Base-by-base conservation (phyloP, 2,888 invertebrate genomes). In the Chironomus riparius region DNA sequence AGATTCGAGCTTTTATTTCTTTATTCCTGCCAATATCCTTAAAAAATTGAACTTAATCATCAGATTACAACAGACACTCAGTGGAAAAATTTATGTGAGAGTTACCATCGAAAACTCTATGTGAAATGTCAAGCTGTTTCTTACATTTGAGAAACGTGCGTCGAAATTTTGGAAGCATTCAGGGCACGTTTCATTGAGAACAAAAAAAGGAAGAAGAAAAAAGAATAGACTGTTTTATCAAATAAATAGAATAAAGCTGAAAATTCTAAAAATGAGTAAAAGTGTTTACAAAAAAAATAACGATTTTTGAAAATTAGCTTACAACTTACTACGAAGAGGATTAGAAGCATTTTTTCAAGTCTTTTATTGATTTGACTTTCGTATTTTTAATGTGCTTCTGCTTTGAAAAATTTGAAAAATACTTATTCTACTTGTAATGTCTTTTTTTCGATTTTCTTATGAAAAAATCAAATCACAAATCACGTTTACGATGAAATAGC, bases 11-110 rank as follows among this genome's bases (percentile, higher is more conserved):
- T 38, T 68, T 47, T 15, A 3, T 24, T 4, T 2, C 68, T 3
- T 22, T 18, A 3, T 68, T 15, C 62, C 12, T 22, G 18, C 18
- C n/a, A 50, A 15, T 50, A 3, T 2, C 10, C 10, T 38, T 38
- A 13, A 50, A 50, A n/a, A 56, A 18, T 56, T 15, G 7, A 61
- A 62, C 74, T 74, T 47, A 65, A 74, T 74, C 65, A 74, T 47
- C 47, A 65, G 74, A 74, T 74, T 68, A 74, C 74, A 56, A 65
- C 21, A 28, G 65, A 22, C 65, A 74, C 47, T 28, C 62, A 24
- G 13, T 28, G 24, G 12, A 21, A 56, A 61, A 73, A 73, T 72
- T 72, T 72, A 72, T 62, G 56, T 28, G 72, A 56, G 56, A 71
- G 71, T 56, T 70, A 71, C 18, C 24, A 24, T 24, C 47, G 13